Evolutionary conservation across 1,140 invertebrate species (phyloP).

Genomic region (Diploscapter pachys): DNA sequence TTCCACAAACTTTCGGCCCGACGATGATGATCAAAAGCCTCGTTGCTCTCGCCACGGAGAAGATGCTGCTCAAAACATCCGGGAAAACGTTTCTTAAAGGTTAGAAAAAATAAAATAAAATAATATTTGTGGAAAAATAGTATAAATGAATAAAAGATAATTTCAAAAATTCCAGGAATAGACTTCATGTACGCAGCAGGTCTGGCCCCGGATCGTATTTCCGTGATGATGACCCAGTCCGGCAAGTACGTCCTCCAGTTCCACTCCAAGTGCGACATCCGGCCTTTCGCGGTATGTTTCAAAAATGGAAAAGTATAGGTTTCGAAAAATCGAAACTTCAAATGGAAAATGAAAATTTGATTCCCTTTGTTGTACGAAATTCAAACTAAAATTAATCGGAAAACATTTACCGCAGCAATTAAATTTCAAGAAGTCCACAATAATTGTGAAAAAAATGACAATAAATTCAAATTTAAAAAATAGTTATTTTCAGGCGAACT

Average conservation of each 20-base stretch:
- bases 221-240: conserved; percentile 31
- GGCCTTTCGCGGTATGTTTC: conserved; percentile 32
- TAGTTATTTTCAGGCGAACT: conserved; percentile 15
- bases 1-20: no score
- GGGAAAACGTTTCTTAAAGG: conserved; percentile 30
- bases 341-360: neutral
- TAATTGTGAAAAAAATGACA: neutral
- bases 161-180: conserved; percentile 12
- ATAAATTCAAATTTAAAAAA: neutral
- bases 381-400: neutral
- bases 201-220: conserved; percentile 25
- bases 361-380: neutral
- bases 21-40: conserved; percentile 28
- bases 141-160: neutral
- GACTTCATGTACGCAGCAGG: conserved; percentile 32
- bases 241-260: conserved; percentile 33
- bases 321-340: neutral
- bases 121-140: neutral
- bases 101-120: neutral
- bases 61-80: conserved; percentile 32
- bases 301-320: neutral
- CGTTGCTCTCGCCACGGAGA: conserved; percentile 29
- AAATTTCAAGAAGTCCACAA: conserved; percentile 6
- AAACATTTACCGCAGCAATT: neutral
- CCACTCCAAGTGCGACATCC: conserved; percentile 34